Evolutionary conservation across 2,888 invertebrate genomes (phyloP).

Genomic region (Frankliniella intonsa): DNA sequence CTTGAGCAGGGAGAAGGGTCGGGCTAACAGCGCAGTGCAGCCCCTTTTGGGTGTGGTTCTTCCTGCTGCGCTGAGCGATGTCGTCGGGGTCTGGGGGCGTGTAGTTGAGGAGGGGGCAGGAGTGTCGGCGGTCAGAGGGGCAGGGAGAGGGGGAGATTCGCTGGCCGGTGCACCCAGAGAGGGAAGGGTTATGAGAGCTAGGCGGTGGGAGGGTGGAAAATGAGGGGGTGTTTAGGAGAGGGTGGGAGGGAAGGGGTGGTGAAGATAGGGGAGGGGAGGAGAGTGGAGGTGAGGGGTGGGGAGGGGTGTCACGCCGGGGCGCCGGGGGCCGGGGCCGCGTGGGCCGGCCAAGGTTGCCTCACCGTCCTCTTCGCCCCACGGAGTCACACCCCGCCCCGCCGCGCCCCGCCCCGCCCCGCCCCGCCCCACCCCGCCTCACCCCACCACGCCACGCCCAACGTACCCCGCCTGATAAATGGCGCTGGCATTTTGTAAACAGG

Average conservation of each 20-base stretch:
- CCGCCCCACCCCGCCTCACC: neutral
- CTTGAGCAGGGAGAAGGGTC: neutral
- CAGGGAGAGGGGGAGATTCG: neutral
- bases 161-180: neutral
- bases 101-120: neutral
- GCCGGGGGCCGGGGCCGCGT: neutral
- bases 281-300: neutral
- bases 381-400: neutral
- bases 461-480: neutral
- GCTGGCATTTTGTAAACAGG: constrained; percentile 19
- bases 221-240: neutral
- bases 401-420: neutral
- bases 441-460: neutral
- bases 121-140: neutral
- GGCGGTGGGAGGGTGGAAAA: no score
- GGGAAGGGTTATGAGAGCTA: neutral
- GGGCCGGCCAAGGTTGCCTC: neutral
- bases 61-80: no score
- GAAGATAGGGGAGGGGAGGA: neutral
- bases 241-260: no score
- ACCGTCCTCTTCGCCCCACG: no score
- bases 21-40: neutral
- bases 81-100: no score
- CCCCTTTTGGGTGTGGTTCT: neutral
- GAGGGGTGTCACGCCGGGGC: neutral